Evolutionary conservation across 2,797 vertebrate genomes (phyloP), one percentile per base, ranked within the genome.

Genomic region (Alexandromys oeconomus): DNA sequence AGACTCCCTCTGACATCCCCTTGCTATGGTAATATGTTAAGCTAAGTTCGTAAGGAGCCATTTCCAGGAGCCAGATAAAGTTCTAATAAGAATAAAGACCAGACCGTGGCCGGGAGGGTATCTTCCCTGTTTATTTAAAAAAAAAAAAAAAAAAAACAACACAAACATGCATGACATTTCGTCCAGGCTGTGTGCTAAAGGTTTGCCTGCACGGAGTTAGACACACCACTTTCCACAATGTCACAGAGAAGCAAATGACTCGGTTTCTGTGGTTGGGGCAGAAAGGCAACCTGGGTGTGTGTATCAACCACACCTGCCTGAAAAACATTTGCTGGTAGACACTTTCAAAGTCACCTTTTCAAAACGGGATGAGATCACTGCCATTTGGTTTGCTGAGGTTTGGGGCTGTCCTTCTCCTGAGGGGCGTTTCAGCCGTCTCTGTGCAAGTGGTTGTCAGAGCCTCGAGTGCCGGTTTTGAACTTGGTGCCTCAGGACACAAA

Each of bases 381-480:
- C 21, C 48, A 31, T 89, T 94, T 90, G 65, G 86, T 94, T 90
- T 86, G n/a, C 79, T 69, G 76, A 34, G 29, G 59, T 63, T 82
- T 67, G 0, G 1, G 34, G 48, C 23, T 78, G 1, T 92, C 61
- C 61, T 89, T 93, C 34, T 57, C 21, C 54, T 31, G 40, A 93
- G 43, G 43, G 34, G 59, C 27, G 67, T 91, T 61, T 71, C 57
- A 43, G 40, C n/a, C 19, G 23, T n/a, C 43, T 94, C 84, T 93
- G 40, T 34, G 63, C 21, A 51, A 74, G 74, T 13, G 59, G 63
- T 84, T 69, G 21, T n/a, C 21, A 67, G n/a, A 65, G 23, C 27
- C 25, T n/a, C 37, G 7, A 85, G 27, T 69, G 57, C 23, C 0
- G 25, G 34, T 87, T 91, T 54, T 73, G 31, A 2, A 2, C 27